phyloP scores from a whole-genome alignment of 2,888 invertebrate genomes.

The Notocelia uddmanniana region DNA sequence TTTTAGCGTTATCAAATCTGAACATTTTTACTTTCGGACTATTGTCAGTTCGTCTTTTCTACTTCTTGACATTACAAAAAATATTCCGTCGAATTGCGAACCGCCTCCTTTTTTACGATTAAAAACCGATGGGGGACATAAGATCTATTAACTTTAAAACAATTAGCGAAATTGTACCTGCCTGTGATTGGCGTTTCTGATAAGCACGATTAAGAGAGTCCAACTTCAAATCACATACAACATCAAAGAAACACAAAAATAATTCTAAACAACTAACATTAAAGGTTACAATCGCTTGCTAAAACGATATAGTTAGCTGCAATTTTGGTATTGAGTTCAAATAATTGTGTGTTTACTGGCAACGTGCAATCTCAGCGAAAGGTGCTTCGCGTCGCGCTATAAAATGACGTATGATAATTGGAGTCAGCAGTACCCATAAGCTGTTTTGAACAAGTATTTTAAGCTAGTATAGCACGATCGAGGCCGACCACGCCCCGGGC shows the following conservation, averaged over 20 bases:
- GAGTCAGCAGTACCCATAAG: background rate
- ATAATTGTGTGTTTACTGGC: slow-evolving; percentile 23
- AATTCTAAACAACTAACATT: background rate
- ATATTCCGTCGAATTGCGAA: too few species aligned
- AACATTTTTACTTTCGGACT: too few species aligned
- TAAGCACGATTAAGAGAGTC: background rate
- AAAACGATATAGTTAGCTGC: slow-evolving; percentile 3
- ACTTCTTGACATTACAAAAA: too few species aligned
- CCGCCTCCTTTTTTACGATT: too few species aligned
- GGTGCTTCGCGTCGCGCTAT: slow-evolving; percentile 16
- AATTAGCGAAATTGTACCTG: background rate
- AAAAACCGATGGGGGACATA: too few species aligned
- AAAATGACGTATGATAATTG: background rate
- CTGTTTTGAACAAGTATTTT: background rate
- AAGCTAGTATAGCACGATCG: slow-evolving; percentile 34
- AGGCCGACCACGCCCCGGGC: slow-evolving; percentile 34
- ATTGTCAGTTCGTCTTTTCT: too few species aligned
- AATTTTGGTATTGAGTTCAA: slow-evolving; percentile 39
- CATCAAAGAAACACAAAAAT: background rate
- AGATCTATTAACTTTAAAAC: background rate
- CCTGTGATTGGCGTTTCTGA: background rate
- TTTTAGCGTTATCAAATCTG: too few species aligned
- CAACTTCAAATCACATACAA: background rate
- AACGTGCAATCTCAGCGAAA: slow-evolving; percentile 42
- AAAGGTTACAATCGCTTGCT: slow-evolving; percentile 9